Conservation (phyloP, 1,140 invertebrate species). For the Belonocnema kinseyi region DNA sequence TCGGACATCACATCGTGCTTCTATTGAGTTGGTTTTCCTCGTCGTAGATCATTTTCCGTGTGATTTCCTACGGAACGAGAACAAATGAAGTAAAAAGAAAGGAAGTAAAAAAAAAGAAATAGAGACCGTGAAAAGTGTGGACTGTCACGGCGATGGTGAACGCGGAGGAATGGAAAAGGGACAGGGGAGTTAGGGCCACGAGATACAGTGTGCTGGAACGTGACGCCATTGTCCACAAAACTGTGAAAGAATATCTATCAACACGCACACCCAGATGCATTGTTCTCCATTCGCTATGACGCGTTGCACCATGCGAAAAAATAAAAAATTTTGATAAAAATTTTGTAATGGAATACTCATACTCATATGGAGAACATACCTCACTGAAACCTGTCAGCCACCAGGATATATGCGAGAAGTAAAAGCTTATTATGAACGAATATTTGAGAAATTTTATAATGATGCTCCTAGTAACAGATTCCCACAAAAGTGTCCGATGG, state of each 20-base stretch:
- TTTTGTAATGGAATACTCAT: constrained; percentile 22
- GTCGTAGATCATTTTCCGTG: constrained; percentile 36
- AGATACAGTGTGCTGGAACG: constrained; percentile 46
- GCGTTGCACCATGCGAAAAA: constrained; percentile 38
- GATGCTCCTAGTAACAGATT: not conserved
- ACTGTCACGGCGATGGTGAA: constrained; percentile 20
- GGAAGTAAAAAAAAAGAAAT: constrained; percentile 26
- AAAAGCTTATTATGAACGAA: not conserved
- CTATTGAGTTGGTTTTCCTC: constrained; percentile 34
- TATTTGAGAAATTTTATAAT: not conserved
- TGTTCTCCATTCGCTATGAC: constrained; percentile 58
- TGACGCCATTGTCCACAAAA: constrained; percentile 59
- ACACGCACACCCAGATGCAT: constrained; percentile 47
- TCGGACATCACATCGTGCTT: constrained; percentile 24
- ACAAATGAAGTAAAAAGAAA: constrained; percentile 42
- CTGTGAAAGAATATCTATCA: constrained; percentile 63
- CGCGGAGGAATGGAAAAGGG: constrained; percentile 40
- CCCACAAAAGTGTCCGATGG: too few relatives aligned
- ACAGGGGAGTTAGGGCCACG: not conserved
- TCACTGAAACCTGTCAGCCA: not conserved
- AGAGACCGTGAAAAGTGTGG: constrained; percentile 18
- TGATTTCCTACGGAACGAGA: constrained; percentile 43
- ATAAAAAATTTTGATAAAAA: constrained; percentile 23
- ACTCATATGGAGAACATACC: constrained; percentile 14
- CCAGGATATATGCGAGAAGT: not conserved